A percentile compares a stretch with the other conserved stretches of the same genome.
phyloP scores from a whole-genome alignment of 2,113 vertebrate genomes.

The Catagonus wagneri region DNA sequence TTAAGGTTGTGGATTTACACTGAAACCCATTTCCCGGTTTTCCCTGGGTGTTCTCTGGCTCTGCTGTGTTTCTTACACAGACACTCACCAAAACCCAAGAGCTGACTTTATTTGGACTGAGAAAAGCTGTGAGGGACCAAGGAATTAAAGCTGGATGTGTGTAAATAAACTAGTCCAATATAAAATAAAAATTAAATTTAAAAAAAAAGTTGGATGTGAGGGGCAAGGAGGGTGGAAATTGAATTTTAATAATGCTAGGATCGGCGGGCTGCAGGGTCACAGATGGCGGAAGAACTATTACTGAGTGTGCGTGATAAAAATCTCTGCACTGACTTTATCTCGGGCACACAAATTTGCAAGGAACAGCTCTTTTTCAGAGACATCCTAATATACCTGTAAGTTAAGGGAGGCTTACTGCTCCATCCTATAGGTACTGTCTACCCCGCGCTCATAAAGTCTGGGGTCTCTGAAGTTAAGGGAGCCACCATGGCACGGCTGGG shows the following conservation, averaged over 20 bases:
- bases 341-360: not conserved
- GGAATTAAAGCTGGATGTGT: not conserved
- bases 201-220: not conserved
- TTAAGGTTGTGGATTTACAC: not conserved
- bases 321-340: not conserved
- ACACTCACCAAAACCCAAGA: not conserved
- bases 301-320: not conserved
- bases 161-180: too few species aligned
- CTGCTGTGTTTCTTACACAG: not conserved
- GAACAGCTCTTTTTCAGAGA: not conserved
- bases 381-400: not conserved
- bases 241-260: not conserved
- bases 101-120: not conserved
- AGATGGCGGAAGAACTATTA: not conserved
- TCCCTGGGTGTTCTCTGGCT: not conserved
- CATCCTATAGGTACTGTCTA: too few species aligned
- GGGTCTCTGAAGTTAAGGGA: not conserved
- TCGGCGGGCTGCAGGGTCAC: not conserved
- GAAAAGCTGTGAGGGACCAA: not conserved
- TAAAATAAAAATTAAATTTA: too few species aligned
- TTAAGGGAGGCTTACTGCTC: not conserved
- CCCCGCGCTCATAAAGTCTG: too few species aligned
- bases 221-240: not conserved
- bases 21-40: not conserved
- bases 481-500: not conserved